These are phyloP conservation scores for Hypomesus transpacificus DNA, from an alignment of 2,113 vertebrate genomes.

Conservation along the genomic window DNA sequence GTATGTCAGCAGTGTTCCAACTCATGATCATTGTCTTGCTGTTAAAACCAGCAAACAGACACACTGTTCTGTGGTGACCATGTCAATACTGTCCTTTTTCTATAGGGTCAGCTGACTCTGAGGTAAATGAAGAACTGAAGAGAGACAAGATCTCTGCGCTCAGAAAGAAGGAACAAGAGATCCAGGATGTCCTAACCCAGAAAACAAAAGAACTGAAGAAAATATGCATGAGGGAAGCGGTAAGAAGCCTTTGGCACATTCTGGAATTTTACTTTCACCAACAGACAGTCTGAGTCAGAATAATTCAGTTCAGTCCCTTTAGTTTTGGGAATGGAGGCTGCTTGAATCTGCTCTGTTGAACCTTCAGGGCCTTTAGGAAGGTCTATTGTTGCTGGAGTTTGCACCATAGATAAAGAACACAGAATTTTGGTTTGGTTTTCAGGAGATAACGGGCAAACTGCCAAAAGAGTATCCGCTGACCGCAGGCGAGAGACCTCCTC, in stretches of 20 bases:
- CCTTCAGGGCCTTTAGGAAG: not conserved
- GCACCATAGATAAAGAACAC: conserved; percentile 11
- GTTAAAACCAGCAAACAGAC: not conserved
- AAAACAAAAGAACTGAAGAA: conserved; percentile 94
- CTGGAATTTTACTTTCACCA: not conserved
- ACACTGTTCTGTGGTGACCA: not conserved
- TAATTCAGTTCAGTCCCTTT: not conserved
- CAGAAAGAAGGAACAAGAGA: conserved; percentile 85
- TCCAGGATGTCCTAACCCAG: conserved; percentile 86
- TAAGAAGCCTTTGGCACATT: conserved; percentile 63
- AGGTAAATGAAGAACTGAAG: conserved; percentile 90
- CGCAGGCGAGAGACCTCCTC: conserved; percentile 85
- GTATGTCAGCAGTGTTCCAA: conserved; percentile 57
- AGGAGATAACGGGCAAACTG: conserved; percentile 93
- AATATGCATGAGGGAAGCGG: conserved; percentile 92
- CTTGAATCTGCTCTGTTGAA: not conserved
- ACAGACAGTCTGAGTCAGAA: not conserved
- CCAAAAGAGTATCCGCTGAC: conserved; percentile 91
- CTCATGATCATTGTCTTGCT: not conserved
- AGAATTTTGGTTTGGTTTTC: conserved; percentile 28
- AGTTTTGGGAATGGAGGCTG: not conserved
- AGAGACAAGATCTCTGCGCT: conserved; percentile 90
- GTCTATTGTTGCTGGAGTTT: conserved; percentile 3
- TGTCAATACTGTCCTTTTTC: not conserved
- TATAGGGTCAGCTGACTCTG: conserved; percentile 91